Base-by-base conservation (phyloP, 2,888 invertebrate species). In the Apodemia duryi region DNA sequence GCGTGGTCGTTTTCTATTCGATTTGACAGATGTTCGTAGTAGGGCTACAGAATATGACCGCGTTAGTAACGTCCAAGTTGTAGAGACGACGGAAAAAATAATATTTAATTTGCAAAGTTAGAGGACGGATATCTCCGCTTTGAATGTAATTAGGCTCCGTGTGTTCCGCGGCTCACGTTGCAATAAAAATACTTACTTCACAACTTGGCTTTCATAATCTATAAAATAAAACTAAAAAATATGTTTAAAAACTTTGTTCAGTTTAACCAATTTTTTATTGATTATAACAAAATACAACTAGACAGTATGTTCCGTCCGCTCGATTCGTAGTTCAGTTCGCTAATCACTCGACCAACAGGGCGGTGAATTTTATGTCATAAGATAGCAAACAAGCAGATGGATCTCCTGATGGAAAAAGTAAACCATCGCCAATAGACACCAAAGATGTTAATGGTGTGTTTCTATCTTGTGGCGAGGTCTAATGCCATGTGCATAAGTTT, bases 91-190 rank as follows among this genome's bases (percentile, higher is more conserved):
- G 75, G 77, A 79, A 83, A 84, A 84, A 83, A 81, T 82, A 77
- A 81, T 84, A 84, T 84, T 84, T 81, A 83, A 85, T 86, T 85
- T 81, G 75, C 72, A 29, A 54, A 54, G 54, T 54, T 54, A 54
- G 54, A 54, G 54, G 54, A 61, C 61, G 64, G 73, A 73, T 72
- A 73, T 76, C 76, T 77, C 72, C 74, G 67, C 73, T 74, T 70
- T 74, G 74, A 72, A 75, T 76, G 76, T 75, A 78, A 74, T 75
- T 74, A 77, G 71, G 72, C 67, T 69, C 69, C 54, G 54, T 54
- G 54, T 54, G 54, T 54, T 54, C 54, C 21, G 28, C 21, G 28
- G 54, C 54, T 54, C 54, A 54, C 54, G 54, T 54, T 10, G 54
- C 29, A 54, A 54, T 54, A 54, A 54, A 54, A 54, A 54, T 54